phyloP scores from a whole-genome alignment of 2,113 vertebrate species.

The Tragulus kanchil region DNA sequence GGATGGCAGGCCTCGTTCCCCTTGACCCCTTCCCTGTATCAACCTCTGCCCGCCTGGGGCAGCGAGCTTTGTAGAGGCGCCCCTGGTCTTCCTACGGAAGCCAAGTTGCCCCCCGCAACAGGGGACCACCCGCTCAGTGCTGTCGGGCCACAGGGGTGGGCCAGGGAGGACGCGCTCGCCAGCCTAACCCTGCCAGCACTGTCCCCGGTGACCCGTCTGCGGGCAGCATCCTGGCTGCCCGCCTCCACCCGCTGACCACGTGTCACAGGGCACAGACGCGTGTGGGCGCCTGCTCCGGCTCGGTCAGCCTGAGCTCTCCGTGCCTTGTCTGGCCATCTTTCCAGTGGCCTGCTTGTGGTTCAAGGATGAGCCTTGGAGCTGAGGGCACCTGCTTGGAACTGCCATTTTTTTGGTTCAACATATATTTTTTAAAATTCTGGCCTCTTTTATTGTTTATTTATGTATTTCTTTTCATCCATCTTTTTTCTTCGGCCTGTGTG shows the following conservation, averaged over 20 bases:
- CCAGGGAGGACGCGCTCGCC: accelerated
- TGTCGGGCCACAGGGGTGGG: accelerated
- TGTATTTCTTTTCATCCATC: too few species aligned
- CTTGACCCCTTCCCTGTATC: too few species aligned
- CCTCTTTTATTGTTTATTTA: too few species aligned
- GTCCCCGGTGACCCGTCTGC: accelerated
- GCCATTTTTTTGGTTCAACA: neutral
- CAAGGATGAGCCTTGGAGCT: too few species aligned
- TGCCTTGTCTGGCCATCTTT: neutral
- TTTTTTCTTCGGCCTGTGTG: too few species aligned
- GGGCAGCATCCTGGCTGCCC: accelerated
- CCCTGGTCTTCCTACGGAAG: neutral
- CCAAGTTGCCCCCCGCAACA: accelerated
- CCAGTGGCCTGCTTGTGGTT: neutral
- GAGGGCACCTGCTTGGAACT: neutral
- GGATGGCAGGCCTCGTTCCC: accelerated
- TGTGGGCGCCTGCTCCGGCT: neutral
- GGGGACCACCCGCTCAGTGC: accelerated
- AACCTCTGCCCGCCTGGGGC: neutral
- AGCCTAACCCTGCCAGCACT: accelerated
- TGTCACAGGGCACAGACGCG: neutral
- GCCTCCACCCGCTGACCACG: accelerated
- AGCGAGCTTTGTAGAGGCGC: neutral
- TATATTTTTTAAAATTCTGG: too few species aligned
- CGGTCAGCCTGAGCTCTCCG: neutral